phyloP scores from a whole-genome alignment of 2,888 invertebrate genomes.

The Acronicta alni region DNA sequence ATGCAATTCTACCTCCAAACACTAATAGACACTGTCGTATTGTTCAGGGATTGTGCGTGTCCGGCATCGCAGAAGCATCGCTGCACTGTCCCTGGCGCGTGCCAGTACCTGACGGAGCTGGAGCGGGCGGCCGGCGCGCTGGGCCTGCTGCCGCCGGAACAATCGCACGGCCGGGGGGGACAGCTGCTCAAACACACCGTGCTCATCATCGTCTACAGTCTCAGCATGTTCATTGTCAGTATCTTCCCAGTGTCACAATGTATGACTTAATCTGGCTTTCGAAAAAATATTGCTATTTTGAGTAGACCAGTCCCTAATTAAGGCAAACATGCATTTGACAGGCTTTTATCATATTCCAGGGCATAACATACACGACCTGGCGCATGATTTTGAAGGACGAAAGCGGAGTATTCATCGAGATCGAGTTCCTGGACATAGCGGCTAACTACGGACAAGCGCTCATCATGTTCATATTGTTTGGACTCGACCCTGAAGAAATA shows the following conservation, averaged over 20 bases:
- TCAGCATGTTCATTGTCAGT: constrained; percentile 97
- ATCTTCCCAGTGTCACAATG: too few relatives aligned
- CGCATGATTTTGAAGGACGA: constrained; percentile 94
- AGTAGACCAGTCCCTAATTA: too few relatives aligned
- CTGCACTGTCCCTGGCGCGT: constrained; percentile 64
- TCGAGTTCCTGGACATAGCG: constrained; percentile 97
- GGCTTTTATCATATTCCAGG: constrained; percentile 84
- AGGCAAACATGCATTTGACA: too few relatives aligned
- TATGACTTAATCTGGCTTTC: too few relatives aligned
- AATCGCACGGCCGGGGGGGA: constrained; percentile 80
- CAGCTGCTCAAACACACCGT: constrained; percentile 95
- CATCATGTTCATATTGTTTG: constrained; percentile 95
- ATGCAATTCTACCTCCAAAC: too few relatives aligned
- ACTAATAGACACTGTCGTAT: neutral
- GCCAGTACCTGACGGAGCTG: constrained; percentile 75
- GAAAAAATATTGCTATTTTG: too few relatives aligned
- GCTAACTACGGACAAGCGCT: constrained; percentile 97
- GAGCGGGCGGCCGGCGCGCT: constrained; percentile 78
- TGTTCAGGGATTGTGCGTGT: constrained; percentile 77
- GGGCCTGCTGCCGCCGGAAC: constrained; percentile 81
- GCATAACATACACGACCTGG: constrained; percentile 95
- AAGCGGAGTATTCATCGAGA: constrained; percentile 96
- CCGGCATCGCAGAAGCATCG: constrained; percentile 72
- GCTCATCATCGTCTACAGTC: constrained; percentile 93
- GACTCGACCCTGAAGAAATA: constrained; percentile 94